Base-by-base conservation (phyloP, 1,140 invertebrate genomes). In the Bactericera cockerelli region DNA sequence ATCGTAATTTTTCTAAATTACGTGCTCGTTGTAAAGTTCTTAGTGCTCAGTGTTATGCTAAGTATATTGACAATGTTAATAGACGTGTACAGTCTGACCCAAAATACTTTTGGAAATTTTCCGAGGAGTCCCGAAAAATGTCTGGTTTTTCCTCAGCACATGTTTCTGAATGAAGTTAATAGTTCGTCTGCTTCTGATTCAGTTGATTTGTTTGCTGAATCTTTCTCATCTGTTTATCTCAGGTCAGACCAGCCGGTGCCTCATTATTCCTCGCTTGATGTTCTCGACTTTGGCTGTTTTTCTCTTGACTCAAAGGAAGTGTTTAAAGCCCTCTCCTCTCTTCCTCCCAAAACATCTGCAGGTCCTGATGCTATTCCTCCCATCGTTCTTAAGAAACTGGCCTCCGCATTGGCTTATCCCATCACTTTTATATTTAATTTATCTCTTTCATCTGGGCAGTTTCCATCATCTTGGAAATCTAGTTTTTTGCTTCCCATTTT, bases 401-500 rank as follows among this genome's bases (percentile, higher is more conserved):
- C 25, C 31, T 57, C 6, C 19, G 11, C n/a, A 8, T 22, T 57
- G 11, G 8, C 56, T 57, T 19, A 31, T 31, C 56, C 56, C 3
- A 24, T 57, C 19, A 24, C 25, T 36, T 25, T 8, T 11, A 3
- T 57, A 24, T 57, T 57, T 28, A 57, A 57, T 28, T 8, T 57
- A 10, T 57, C 56, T 13, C 19, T 57, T 2, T 57, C 56, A 2
- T 11, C 26, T 11, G 56, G 24, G 16, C 3, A 2, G 22, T 57
- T 28, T 57, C 56, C 56, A 2, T 24, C 25, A 28, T 4, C 25
- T 16, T 57, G 58, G 58, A 59, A 59, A 42, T 53, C 31, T 8
- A 59, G 21, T 3, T 59, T 25, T 39, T 26, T 53, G 6, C 54
- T 10, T 59, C 58, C 58, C 6, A 28, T 59, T 53, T 59, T 26